Percentiles rank a stretch among this genome's conserved stretches.
These are phyloP conservation scores for Zingel zingel DNA, from an alignment of 2,113 vertebrate species.

Conservation along the genomic window DNA sequence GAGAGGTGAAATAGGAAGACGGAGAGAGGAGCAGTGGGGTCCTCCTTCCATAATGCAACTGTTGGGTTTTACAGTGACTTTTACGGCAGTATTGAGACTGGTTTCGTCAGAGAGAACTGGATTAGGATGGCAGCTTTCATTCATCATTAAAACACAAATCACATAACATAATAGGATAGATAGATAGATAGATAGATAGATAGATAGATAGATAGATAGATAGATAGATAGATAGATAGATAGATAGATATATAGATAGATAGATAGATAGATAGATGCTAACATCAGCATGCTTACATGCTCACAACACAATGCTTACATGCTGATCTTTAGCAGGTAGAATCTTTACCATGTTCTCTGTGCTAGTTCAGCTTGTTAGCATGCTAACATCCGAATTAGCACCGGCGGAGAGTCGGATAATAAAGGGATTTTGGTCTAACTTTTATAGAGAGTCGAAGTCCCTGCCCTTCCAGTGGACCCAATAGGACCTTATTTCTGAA, in stretches of 20 bases:
- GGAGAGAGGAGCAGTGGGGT: conserved; percentile 30
- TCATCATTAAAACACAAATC: conserved; percentile 36
- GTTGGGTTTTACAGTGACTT: conserved; percentile 72
- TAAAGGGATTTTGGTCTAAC: no score
- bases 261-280: neutral
- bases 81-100: conserved; percentile 71
- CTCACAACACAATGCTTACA: neutral
- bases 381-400: neutral
- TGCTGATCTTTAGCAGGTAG: neutral
- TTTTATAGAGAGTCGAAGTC: no score
- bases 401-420: no score
- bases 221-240: neutral
- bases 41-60: conserved; percentile 72
- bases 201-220: neutral
- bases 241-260: neutral
- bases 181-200: neutral
- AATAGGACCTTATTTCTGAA: no score
- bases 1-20: conserved; percentile 40
- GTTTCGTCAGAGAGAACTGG: conserved; percentile 45
- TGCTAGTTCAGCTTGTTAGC: neutral
- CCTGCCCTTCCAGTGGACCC: no score
- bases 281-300: neutral
- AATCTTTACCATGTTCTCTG: neutral
- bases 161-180: neutral
- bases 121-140: conserved; percentile 43